These are phyloP conservation scores for Cardinalis cardinalis DNA, from an alignment of 2,113 vertebrate genomes.

Conservation along the genomic window DNA sequence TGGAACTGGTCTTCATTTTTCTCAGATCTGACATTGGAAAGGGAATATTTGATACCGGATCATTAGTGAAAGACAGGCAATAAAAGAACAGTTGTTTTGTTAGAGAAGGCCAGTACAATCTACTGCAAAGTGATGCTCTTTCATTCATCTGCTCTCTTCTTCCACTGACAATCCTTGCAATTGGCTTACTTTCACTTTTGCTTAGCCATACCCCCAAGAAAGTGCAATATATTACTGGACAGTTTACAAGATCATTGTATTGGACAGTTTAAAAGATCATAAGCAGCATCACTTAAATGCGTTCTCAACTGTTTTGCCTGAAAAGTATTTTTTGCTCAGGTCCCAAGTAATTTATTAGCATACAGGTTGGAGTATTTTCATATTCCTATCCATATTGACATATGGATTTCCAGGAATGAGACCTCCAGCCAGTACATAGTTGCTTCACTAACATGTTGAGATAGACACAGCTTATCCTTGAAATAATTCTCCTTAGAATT, in stretches of 20 bases:
- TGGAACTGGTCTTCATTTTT: background rate
- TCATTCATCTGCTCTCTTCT: background rate
- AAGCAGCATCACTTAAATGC: background rate
- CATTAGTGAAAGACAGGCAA: background rate
- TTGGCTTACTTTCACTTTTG: background rate
- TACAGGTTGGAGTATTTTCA: background rate
- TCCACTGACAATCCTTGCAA: background rate
- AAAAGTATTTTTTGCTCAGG: background rate
- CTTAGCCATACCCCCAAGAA: background rate
- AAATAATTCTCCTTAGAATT: background rate
- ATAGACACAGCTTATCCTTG: background rate
- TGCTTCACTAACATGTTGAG: background rate
- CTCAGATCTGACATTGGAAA: background rate
- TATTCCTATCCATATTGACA: background rate
- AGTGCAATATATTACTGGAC: background rate
- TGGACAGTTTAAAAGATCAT: background rate
- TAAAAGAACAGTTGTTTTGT: background rate
- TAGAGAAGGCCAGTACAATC: background rate
- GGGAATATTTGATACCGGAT: background rate
- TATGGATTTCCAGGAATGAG: background rate
- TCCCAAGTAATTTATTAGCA: background rate
- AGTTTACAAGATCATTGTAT: background rate
- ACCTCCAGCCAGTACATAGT: background rate
- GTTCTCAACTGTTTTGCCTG: background rate
- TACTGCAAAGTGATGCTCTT: background rate